Base-by-base conservation (phyloP, 1,140 invertebrate genomes). In the Paracyclopina nana region DNA sequence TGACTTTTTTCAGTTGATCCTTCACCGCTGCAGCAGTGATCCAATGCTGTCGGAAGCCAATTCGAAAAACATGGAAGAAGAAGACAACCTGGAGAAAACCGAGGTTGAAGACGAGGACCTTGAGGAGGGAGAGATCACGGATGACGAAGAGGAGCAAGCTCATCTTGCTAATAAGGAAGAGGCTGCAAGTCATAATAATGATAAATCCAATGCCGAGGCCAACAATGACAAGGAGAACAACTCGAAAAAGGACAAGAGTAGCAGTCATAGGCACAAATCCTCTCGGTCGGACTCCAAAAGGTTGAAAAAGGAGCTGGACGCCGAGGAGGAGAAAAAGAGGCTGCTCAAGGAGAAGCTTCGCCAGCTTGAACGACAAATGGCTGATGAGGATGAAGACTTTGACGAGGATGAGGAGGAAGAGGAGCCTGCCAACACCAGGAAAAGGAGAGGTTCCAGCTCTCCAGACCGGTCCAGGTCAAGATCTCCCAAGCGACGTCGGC, bases 121-220 rank as follows among this genome's bases (percentile, higher is more conserved):
- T 29, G 54, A 55, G 45, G 54, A 55, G 6, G 54, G 54, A 20
- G 54, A 55, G 25, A 43, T 55, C 14, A 43, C 30, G 5, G 54
- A 56, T 4, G 54, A 52, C 8, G 54, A 55, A 25, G 42, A 52
- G 8, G 53, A 55, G 31, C 44, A 55, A 25, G 53, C 38, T n/a
- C n/a, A n/a, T n/a, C n/a, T n/a, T 18, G 6, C 38, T 3, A 18
- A 18, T 20, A 5, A 22, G 2, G 5, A 22, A 9, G 5, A 9
- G 5, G 40, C 40, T 26, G 1, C 3, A n/a, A n/a, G n/a, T n/a
- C 4, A 9, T 11, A 22, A 2, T 2, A 2, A n/a, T n/a, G n/a
- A n/a, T n/a, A n/a, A n/a, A n/a, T n/a, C n/a, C n/a, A n/a, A n/a
- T n/a, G n/a, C n/a, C n/a, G n/a, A n/a, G n/a, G n/a, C n/a, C n/a